phyloP scores from a whole-genome alignment of 2,888 invertebrate genomes.

The Watsonalla binaria region DNA sequence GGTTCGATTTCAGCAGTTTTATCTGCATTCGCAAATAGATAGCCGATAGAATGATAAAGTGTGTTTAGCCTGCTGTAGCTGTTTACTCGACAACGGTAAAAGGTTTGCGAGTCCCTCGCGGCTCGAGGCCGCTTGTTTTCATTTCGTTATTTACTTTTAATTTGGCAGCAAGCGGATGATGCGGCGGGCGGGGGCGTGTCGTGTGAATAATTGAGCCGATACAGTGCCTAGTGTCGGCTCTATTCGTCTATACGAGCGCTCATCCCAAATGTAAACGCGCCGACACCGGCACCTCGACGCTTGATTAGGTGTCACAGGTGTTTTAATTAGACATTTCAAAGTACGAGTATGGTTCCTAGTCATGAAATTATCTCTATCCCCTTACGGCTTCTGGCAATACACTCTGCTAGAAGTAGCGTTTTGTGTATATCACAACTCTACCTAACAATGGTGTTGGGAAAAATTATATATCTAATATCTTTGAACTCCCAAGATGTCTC shows the following conservation, averaged over 20 bases:
- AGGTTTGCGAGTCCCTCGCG: slow-evolving; percentile 76
- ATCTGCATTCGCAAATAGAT: slow-evolving; percentile 65
- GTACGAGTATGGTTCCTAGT: no score
- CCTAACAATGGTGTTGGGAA: no score
- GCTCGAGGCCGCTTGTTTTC: slow-evolving; percentile 70
- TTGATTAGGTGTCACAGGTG: slow-evolving; percentile 8
- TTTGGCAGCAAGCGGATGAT: slow-evolving; percentile 78
- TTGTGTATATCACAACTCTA: no score
- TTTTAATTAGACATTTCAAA: slow-evolving; percentile 2
- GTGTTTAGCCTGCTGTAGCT: slow-evolving; percentile 65
- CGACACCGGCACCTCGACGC: neutral
- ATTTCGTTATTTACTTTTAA: slow-evolving; percentile 79
- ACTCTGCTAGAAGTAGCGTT: no score
- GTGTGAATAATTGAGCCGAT: slow-evolving; percentile 73
- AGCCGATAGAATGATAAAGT: slow-evolving; percentile 72
- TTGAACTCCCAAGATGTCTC: no score
- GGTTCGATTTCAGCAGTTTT: slow-evolving; percentile 52
- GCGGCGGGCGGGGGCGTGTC: slow-evolving; percentile 59
- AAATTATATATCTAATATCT: no score
- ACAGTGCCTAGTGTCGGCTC: slow-evolving; percentile 43
- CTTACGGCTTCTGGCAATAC: no score
- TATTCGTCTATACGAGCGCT: slow-evolving; percentile 15
- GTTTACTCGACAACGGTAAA: slow-evolving; percentile 74
- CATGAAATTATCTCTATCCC: no score
- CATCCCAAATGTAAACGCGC: neutral